A percentile compares a stretch with the other conserved stretches of the same genome.
Evolutionary conservation across 2,888 invertebrate genomes (phyloP).

Genomic region (Noctua comes): DNA sequence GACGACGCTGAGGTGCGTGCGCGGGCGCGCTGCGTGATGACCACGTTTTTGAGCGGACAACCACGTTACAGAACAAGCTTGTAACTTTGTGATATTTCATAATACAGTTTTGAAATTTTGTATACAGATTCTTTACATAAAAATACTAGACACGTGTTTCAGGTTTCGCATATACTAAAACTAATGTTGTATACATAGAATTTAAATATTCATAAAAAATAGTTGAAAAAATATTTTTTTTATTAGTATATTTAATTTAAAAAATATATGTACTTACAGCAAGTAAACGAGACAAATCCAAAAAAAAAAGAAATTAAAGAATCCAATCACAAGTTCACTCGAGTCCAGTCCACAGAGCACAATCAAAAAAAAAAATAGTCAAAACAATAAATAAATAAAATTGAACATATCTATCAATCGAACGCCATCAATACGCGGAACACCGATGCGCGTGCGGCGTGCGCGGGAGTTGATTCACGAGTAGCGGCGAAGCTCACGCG

Average conservation of each 20-base stretch:
- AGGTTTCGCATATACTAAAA: too few species aligned
- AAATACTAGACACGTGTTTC: too few species aligned
- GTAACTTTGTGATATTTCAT: too few species aligned
- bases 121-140: too few species aligned
- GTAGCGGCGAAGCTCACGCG: slow-evolving; percentile 58
- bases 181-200: not conserved
- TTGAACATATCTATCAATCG: slow-evolving; percentile 11
- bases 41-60: too few species aligned
- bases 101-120: too few species aligned
- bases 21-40: too few species aligned
- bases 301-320: slow-evolving; percentile 20
- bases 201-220: not conserved
- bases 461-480: slow-evolving; percentile 59
- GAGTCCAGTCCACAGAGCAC: slow-evolving; percentile 60
- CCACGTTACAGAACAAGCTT: too few species aligned
- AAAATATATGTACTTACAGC: slow-evolving; percentile 44
- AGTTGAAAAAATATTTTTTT: too few species aligned
- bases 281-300: slow-evolving; percentile 60
- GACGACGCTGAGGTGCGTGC: too few species aligned
- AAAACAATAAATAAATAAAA: slow-evolving; percentile 21
- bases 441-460: slow-evolving; percentile 57
- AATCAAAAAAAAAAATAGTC: slow-evolving; percentile 25
- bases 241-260: too few species aligned
- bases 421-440: slow-evolving; percentile 18
- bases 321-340: slow-evolving; percentile 64